These are phyloP conservation scores for Corythornis madagascariensis DNA, from an alignment of 2,113 vertebrate species.

Conservation along the genomic window DNA sequence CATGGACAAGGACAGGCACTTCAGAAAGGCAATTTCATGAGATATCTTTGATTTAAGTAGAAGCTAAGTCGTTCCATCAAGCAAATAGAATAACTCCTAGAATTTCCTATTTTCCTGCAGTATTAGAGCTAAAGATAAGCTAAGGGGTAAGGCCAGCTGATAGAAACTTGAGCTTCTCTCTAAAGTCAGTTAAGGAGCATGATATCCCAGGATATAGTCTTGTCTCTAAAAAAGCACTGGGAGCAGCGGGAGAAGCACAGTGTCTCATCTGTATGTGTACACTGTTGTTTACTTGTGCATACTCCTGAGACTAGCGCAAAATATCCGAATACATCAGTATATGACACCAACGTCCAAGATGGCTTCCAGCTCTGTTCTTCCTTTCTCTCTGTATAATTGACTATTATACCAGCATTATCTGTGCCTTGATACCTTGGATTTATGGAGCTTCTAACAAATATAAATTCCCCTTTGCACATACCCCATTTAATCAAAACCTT, in stretches of 20 bases:
- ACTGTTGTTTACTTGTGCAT: accelerated
- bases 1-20: not conserved
- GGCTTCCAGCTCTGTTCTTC: not conserved
- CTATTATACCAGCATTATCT: not conserved
- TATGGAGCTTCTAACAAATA: slow-evolving; percentile 44
- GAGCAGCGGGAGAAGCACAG: not conserved
- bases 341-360: not conserved
- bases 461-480: slow-evolving; percentile 52
- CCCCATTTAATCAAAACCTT: slow-evolving; percentile 69
- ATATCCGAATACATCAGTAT: not conserved
- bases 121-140: not conserved
- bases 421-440: slow-evolving; percentile 24
- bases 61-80: not conserved
- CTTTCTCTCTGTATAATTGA: not conserved
- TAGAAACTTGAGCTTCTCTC: not conserved
- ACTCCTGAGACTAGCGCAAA: not conserved
- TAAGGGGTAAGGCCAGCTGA: not conserved
- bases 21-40: not conserved
- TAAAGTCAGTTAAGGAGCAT: not conserved
- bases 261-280: not conserved
- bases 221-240: not conserved
- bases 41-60: not conserved
- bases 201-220: too few species aligned
- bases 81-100: not conserved
- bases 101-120: not conserved